A percentile compares a stretch with the other conserved stretches of the same genome.
Evolutionary conservation across 2,888 invertebrate genomes (phyloP).

Genomic region (Anagyrus pseudococci): DNA sequence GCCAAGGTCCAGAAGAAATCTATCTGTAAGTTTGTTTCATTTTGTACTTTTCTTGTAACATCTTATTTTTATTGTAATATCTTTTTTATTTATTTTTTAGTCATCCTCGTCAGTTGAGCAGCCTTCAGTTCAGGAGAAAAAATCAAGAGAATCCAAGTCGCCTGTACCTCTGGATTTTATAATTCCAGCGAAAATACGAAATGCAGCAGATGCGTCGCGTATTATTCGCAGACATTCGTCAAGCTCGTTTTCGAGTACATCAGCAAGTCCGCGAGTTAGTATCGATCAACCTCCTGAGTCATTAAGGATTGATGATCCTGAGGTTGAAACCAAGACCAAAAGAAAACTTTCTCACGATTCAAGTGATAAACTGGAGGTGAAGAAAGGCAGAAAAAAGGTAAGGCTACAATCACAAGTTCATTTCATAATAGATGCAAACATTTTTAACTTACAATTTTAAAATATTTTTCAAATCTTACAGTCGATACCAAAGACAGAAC

Average conservation of each 20-base stretch:
- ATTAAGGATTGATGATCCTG: conserved; percentile 19
- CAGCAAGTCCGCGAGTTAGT: conserved; percentile 70
- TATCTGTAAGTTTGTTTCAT: conserved; percentile 48
- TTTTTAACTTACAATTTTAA: no score
- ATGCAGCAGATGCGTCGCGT: conserved; percentile 76
- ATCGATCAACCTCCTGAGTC: conserved; percentile 44
- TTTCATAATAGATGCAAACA: no score
- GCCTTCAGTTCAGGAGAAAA: conserved; percentile 25
- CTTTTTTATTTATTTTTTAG: neutral
- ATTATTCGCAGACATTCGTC: conserved; percentile 85
- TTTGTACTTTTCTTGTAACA: conserved; percentile 37
- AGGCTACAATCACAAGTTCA: neutral
- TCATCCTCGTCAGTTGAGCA: neutral
- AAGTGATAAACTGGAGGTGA: conserved; percentile 45
- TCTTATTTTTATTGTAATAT: no score
- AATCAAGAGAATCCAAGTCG: conserved; percentile 25
- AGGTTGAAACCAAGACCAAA: conserved; percentile 46
- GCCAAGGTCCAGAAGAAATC: conserved; percentile 62
- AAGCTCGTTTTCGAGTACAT: conserved; percentile 79
- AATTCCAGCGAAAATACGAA: conserved; percentile 54
- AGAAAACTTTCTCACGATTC: conserved; percentile 45
- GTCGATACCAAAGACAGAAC: conserved; percentile 25
- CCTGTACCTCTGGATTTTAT: conserved; percentile 49
- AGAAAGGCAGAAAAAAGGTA: conserved; percentile 47
- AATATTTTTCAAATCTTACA: conserved; percentile 3